A percentile compares a stretch with the other conserved stretches of the same genome.
Conservation (phyloP, 2,797 vertebrate genomes). For the Hipposideros larvatus region DNA sequence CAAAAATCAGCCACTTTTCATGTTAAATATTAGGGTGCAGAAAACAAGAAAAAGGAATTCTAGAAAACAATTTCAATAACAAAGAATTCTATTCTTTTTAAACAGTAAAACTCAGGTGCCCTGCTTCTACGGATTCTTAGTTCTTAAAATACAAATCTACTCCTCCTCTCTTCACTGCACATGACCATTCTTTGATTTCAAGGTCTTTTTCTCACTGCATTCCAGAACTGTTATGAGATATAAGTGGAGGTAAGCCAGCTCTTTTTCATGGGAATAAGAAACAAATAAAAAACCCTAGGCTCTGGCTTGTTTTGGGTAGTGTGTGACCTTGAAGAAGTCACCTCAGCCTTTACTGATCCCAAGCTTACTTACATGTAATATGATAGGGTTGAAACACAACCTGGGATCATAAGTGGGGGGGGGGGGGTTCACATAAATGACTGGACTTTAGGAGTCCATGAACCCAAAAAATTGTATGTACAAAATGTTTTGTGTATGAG, state of each 20-base stretch:
- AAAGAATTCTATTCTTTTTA: conserved; percentile 38
- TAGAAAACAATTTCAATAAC: conserved; percentile 3
- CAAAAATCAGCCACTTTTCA: background rate
- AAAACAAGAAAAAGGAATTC: background rate
- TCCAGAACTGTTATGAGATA: background rate
- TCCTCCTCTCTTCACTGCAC: background rate
- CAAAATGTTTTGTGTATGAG: background rate
- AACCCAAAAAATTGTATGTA: background rate
- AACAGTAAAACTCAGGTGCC: background rate
- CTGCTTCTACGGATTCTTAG: background rate
- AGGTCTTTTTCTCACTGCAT: conserved; percentile 26
- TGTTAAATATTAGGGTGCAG: background rate
- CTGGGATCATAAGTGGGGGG: background rate
- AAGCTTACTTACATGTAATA: background rate
- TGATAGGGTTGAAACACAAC: background rate
- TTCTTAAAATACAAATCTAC: conserved; percentile 1
- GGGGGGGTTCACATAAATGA: background rate
- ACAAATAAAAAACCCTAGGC: background rate
- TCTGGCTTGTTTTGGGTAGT: background rate
- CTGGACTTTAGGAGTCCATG: background rate
- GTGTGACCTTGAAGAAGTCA: background rate
- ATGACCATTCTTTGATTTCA: background rate
- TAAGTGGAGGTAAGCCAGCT: background rate
- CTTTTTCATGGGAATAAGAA: conserved; percentile 34
- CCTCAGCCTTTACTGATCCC: background rate